Percentiles rank a stretch among this genome's conserved stretches.
Conservation (phyloP, 2,888 invertebrate species). For the Drepanosiphum platanoidis region DNA sequence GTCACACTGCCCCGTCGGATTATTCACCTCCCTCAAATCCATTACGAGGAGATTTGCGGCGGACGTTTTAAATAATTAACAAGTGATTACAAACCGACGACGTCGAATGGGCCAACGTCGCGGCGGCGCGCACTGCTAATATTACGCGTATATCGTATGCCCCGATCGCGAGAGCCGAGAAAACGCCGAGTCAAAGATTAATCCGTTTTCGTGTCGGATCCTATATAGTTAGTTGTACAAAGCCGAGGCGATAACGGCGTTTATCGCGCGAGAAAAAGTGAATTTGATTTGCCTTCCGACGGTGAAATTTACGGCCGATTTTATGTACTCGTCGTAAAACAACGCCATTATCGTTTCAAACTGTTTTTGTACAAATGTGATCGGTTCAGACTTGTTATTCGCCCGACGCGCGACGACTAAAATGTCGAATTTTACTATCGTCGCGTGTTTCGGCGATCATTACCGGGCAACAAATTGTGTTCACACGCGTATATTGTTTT, state of each 20-base stretch:
- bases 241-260: background rate
- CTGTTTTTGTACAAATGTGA: background rate
- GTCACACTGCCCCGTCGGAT: constrained; percentile 6
- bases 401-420: background rate
- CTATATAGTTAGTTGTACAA: background rate
- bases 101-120: too few relatives aligned
- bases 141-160: too few relatives aligned
- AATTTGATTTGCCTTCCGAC: background rate
- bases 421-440: background rate
- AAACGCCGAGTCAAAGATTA: background rate
- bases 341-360: background rate
- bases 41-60: constrained; percentile 11
- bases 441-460: background rate
- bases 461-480: background rate
- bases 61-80: constrained; percentile 28
- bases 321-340: background rate
- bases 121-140: too few relatives aligned
- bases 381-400: background rate
- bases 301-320: background rate
- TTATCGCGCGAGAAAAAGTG: background rate
- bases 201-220: background rate
- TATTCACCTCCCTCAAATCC: background rate
- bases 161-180: background rate
- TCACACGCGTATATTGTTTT: background rate
- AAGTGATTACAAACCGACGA: constrained; percentile 21